Percentiles rank a stretch among this genome's conserved stretches.
Conservation (phyloP, 2,797 vertebrate genomes). For the Pangasius macronema region DNA sequence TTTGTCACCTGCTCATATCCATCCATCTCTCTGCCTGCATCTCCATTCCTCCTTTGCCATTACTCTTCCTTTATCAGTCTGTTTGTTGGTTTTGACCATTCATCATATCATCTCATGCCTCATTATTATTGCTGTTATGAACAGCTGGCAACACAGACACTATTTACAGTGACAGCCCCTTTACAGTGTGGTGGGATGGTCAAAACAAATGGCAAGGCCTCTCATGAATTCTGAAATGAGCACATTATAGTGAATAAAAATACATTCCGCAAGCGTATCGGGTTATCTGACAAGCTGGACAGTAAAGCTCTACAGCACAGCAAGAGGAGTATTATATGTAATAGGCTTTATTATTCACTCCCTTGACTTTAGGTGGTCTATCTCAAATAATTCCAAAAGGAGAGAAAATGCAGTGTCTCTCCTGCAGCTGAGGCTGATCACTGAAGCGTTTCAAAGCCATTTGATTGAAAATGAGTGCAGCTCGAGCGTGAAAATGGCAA, state of each 20-base stretch:
- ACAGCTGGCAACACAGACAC: slow-evolving; percentile 30
- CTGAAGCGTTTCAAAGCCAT: slow-evolving; percentile 61
- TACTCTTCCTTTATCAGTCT: slow-evolving; percentile 49
- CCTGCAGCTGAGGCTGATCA: slow-evolving; percentile 55
- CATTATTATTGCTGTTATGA: slow-evolving; percentile 49
- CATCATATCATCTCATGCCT: slow-evolving; percentile 39
- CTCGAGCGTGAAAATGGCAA: slow-evolving; percentile 61
- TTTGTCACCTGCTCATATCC: slow-evolving; percentile 40
- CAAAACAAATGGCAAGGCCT: slow-evolving; percentile 33
- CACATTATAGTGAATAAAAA: slow-evolving; percentile 10
- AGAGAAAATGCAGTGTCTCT: slow-evolving; percentile 57
- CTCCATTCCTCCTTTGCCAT: slow-evolving; percentile 31
- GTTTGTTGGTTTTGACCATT: slow-evolving; percentile 40
- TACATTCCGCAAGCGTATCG: background rate
- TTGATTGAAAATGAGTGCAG: slow-evolving; percentile 61
- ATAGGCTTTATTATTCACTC: slow-evolving; percentile 56
- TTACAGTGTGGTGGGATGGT: slow-evolving; percentile 6
- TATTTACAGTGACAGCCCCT: slow-evolving; percentile 40
- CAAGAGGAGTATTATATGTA: slow-evolving; percentile 36
- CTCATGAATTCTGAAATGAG: slow-evolving; percentile 23
- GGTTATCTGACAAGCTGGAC: slow-evolving; percentile 49
- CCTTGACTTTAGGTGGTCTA: slow-evolving; percentile 50
- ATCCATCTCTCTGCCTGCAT: slow-evolving; percentile 23
- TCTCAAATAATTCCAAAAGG: slow-evolving; percentile 55
- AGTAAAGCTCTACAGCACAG: slow-evolving; percentile 34